Conservation (phyloP, 2,797 vertebrate genomes). For the Ammospiza maritima region DNA sequence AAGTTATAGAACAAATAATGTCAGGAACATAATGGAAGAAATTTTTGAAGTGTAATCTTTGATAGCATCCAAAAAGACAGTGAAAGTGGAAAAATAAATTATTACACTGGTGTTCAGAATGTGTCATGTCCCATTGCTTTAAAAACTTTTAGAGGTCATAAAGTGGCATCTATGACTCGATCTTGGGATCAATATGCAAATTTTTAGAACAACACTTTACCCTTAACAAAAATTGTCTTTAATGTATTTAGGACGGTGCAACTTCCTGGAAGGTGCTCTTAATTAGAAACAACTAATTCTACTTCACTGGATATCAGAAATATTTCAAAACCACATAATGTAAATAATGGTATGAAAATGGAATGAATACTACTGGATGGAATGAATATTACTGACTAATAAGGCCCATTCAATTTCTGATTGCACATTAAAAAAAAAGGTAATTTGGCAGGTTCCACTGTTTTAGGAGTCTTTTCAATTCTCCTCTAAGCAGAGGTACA, state of each 20-base stretch:
- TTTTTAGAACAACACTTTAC: not conserved
- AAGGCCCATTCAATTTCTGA: not conserved
- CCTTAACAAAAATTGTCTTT: not conserved
- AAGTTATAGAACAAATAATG: not conserved
- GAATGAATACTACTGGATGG: not conserved
- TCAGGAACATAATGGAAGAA: not conserved
- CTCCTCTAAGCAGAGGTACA: not conserved
- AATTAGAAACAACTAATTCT: not conserved
- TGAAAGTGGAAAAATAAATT: not conserved
- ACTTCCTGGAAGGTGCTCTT: not conserved
- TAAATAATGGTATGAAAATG: not conserved
- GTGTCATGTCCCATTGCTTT: not conserved
- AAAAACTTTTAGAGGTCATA: not conserved
- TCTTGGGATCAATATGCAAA: not conserved
- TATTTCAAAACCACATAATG: rapidly evolving
- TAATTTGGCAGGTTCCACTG: not conserved
- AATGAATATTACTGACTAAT: not conserved
- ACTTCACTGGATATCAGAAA: not conserved
- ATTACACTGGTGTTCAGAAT: not conserved
- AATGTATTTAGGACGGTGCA: rapidly evolving
- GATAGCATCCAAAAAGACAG: not conserved
- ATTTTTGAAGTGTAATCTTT: not conserved
- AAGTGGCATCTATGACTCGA: not conserved
- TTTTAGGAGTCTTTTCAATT: not conserved
- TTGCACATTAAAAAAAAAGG: not conserved